phyloP scores from a whole-genome alignment of 1,140 invertebrate genomes.

The Lasioglossum baleicum region DNA sequence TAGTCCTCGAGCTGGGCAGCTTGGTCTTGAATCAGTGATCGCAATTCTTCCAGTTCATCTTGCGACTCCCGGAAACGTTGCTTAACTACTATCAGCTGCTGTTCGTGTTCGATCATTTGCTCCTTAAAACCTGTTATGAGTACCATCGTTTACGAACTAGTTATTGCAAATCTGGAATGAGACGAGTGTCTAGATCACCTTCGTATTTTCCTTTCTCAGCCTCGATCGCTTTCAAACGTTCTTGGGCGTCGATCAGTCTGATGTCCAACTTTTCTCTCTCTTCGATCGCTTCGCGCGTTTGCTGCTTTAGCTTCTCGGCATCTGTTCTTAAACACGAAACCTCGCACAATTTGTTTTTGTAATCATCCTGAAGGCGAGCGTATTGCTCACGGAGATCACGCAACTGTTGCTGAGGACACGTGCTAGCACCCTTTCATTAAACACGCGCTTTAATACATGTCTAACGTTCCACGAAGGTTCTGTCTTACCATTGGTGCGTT shows the following conservation, averaged over 20 bases:
- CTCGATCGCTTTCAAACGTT: constrained; percentile 71
- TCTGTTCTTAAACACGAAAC: constrained; percentile 80
- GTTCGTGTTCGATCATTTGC: constrained; percentile 83
- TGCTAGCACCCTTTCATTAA: constrained; percentile 56
- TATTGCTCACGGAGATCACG: constrained; percentile 81
- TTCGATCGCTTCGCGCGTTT: constrained; percentile 78
- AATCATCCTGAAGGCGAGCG: constrained; percentile 81
- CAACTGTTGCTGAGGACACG: constrained; percentile 74
- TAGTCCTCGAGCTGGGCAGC: constrained; percentile 87
- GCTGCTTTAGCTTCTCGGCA: constrained; percentile 79
- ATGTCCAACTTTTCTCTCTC: constrained; percentile 80
- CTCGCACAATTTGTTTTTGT: constrained; percentile 81
- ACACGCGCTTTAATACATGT: constrained; percentile 18
- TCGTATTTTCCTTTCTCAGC: constrained; percentile 70
- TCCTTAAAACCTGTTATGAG: constrained; percentile 80
- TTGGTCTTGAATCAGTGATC: constrained; percentile 85
- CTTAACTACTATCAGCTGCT: constrained; percentile 82
- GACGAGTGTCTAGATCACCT: constrained; percentile 43
- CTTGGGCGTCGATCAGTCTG: constrained; percentile 79
- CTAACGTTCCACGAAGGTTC: constrained; percentile 19
- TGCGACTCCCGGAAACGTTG: constrained; percentile 84
- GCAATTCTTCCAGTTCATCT: constrained; percentile 85
- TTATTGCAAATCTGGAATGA: background rate
- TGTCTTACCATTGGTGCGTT: constrained; percentile 63
- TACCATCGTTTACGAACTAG: background rate